Conservation (phyloP, 2,113 vertebrate species). For the Dermatemys mawii region DNA sequence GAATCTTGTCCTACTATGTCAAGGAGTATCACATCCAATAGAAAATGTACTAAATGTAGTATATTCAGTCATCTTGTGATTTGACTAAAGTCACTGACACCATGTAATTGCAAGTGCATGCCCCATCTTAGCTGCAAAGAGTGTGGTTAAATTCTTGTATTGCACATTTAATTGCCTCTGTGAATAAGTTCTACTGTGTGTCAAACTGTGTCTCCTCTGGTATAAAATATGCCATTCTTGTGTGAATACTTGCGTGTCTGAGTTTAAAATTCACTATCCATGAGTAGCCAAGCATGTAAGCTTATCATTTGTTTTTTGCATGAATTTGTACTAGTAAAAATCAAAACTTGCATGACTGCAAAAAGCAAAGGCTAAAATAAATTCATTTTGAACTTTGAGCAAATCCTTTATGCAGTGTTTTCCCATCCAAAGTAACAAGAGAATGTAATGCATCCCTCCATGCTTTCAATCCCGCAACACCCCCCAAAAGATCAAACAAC, state of each 20-base stretch:
- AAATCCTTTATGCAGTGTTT: neutral
- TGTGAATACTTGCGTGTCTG: conserved; percentile 48
- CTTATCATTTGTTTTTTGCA: conserved; percentile 26
- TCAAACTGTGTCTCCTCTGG: conserved; percentile 7
- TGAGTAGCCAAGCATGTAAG: conserved; percentile 33
- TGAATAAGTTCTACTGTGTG: conserved; percentile 16
- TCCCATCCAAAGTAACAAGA: neutral
- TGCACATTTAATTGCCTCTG: conserved; percentile 42
- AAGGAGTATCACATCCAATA: conserved; percentile 22
- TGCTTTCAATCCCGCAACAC: neutral
- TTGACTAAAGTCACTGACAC: neutral
- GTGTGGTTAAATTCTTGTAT: conserved; percentile 37
- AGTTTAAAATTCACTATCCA: conserved; percentile 51
- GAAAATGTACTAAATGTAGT: conserved; percentile 3
- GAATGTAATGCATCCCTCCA: neutral
- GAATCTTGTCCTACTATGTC: neutral
- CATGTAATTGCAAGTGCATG: neutral
- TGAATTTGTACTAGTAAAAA: neutral
- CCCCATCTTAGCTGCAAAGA: conserved; percentile 35
- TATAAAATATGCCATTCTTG: conserved; percentile 31
- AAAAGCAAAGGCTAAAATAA: neutral
- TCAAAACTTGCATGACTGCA: neutral
- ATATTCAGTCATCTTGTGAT: neutral
- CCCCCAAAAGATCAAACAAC: neutral
- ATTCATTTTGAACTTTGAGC: neutral